phyloP scores from a whole-genome alignment of 2,888 invertebrate genomes.

The Tridacna gigas region DNA sequence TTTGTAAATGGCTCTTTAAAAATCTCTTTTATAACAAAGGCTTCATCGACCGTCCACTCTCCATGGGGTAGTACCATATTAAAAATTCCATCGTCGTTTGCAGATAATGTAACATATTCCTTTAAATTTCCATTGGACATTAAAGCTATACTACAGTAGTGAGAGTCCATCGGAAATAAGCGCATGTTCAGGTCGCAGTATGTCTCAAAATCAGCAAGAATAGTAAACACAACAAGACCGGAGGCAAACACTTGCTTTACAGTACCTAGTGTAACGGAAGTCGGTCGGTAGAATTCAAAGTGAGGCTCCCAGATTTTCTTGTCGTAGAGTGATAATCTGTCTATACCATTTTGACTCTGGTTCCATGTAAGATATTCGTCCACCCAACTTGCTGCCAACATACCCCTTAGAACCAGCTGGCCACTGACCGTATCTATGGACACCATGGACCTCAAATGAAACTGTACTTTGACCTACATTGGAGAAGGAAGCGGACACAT shows the following conservation, averaged over 20 bases:
- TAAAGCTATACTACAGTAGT: slow-evolving; percentile 2
- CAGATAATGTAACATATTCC: neutral
- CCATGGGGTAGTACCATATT: neutral
- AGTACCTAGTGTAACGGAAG: neutral
- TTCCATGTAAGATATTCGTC: slow-evolving; percentile 15
- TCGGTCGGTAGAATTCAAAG: neutral
- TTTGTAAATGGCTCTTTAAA: slow-evolving; percentile 15
- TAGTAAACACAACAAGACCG: slow-evolving; percentile 1
- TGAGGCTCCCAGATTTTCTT: slow-evolving; percentile 2
- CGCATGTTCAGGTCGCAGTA: slow-evolving; percentile 9
- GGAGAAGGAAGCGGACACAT: no score
- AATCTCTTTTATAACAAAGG: neutral
- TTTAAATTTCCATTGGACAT: slow-evolving; percentile 1
- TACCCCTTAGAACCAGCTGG: slow-evolving; percentile 9
- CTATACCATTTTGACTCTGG: neutral
- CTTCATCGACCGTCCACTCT: slow-evolving; percentile 14
- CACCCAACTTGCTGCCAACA: slow-evolving; percentile 1
- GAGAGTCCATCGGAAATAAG: slow-evolving; percentile 13
- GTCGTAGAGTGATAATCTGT: neutral
- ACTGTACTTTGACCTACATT: neutral
- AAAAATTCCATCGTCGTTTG: neutral
- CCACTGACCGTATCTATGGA: slow-evolving; percentile 1
- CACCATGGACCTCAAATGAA: slow-evolving; percentile 2
- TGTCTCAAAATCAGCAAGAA: slow-evolving; percentile 3
- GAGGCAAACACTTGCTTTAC: neutral